phyloP scores from a whole-genome alignment of 2,888 invertebrate genomes.

The Elegia similella region DNA sequence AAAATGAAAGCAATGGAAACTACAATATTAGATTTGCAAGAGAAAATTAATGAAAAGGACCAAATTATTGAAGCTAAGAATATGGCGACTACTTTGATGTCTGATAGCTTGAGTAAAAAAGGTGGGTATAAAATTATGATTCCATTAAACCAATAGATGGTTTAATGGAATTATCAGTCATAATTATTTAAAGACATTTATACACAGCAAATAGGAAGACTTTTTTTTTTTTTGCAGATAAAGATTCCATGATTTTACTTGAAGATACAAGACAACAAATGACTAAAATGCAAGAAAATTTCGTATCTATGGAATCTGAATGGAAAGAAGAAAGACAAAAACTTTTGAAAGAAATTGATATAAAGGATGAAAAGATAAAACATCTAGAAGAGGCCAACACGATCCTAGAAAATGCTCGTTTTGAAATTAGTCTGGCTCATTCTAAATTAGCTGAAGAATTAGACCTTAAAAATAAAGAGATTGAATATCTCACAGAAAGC shows the following conservation, averaged over 20 bases:
- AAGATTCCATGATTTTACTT: conserved; percentile 86
- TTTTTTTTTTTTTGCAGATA: conserved; percentile 63
- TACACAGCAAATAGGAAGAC: neutral
- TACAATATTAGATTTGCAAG: conserved; percentile 90
- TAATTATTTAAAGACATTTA: neutral
- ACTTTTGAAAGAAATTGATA: conserved; percentile 77
- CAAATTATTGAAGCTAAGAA: conserved; percentile 91
- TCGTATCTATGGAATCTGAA: conserved; percentile 85
- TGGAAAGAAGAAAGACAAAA: conserved; percentile 85
- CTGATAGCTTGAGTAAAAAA: conserved; percentile 86
- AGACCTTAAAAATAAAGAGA: conserved; percentile 70
- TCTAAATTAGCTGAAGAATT: conserved; percentile 79
- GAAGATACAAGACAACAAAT: conserved; percentile 92
- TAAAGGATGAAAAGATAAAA: conserved; percentile 78
- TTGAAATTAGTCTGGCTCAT: conserved; percentile 76
- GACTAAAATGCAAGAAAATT: conserved; percentile 90
- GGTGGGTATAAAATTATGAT: too few species aligned
- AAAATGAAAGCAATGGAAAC: conserved; percentile 85
- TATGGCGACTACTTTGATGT: conserved; percentile 88
- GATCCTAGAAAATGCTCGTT: conserved; percentile 71
- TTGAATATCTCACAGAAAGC: conserved; percentile 57
- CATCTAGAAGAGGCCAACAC: conserved; percentile 81
- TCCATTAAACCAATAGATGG: too few species aligned
- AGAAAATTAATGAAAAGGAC: conserved; percentile 91
- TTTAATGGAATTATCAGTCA: too few species aligned